Evolutionary conservation across 2,113 vertebrate genomes (phyloP), one percentile per base, ranked within the genome.

Genomic region (Acrocephalus arundinaceus): DNA sequence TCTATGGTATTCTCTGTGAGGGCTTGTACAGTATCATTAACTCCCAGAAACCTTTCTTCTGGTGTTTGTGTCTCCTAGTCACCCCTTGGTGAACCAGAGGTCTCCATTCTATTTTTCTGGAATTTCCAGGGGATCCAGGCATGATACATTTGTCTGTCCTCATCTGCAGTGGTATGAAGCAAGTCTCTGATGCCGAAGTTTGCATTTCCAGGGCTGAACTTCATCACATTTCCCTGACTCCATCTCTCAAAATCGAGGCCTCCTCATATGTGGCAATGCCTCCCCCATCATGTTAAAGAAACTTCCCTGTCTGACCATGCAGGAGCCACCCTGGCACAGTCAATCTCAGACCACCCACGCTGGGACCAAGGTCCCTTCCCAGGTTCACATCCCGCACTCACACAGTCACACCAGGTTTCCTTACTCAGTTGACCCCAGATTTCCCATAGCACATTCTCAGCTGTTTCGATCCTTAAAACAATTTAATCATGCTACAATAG

Each of bases 381-480:
- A 55, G 7, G 11, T 20, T 17, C 43, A 11, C 35, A 28, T 55
- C 18, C n/a, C 35, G 49, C 39, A 31, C 25, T 76, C 71, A 35
- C 19, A 35, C 21, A 41, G 14, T 22, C 54, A 61, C 55, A 13
- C 15, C 41, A 28, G 10, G 10, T 31, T 68, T 49, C 30, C 55
- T 43, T 13, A 55, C 9, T 2, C 11, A 6, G 9, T 41, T 22
- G 30, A 27, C 17, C 25, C 10, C 48, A 62, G 25, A 46, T 55
- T 83, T 55, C n/a, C 41, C 55, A 13, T 3, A 33, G n/a, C 31
- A 16, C 46, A 23, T 39, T 62, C 15, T 43, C 35, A 70, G 35
- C 8, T 8, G 1, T 49, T 61, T 76, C 0, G 0, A 23, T 22
- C 48, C 35, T 63, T 33, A 19, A 49, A 48, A n/a, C 8, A 41